These are phyloP conservation scores for Hyles vespertilio DNA, from an alignment of 1,140 invertebrate genomes.

Conservation along the genomic window DNA sequence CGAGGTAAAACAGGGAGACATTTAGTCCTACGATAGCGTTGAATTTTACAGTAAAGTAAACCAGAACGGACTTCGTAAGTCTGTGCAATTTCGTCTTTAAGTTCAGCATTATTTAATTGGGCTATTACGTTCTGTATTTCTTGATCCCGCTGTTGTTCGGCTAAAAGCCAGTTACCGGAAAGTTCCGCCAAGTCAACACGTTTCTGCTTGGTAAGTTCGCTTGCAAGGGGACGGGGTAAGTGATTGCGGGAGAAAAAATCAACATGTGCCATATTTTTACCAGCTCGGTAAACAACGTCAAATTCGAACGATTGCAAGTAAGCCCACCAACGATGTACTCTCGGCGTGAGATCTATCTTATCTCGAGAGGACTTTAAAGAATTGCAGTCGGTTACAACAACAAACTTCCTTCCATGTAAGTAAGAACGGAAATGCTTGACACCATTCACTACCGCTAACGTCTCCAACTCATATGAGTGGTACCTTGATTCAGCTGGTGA, in stretches of 20 bases:
- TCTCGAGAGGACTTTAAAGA: conserved; percentile 20
- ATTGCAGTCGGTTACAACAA: conserved; percentile 37
- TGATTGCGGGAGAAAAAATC: conserved; percentile 27
- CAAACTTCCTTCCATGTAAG: conserved; percentile 37
- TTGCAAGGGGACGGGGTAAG: conserved; percentile 6
- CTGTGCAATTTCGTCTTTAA: conserved; percentile 13
- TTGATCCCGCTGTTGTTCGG: conserved; percentile 21
- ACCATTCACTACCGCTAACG: conserved; percentile 38
- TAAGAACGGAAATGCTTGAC: conserved; percentile 50
- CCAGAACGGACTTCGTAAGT: conserved; percentile 27
- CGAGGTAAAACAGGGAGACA: conserved; percentile 42
- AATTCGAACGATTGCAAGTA: conserved; percentile 25
- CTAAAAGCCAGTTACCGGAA: conserved; percentile 19
- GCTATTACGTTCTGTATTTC: conserved; percentile 20
- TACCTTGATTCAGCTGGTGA: conserved; percentile 33
- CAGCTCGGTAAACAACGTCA: conserved; percentile 19
- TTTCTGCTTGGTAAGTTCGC: conserved; percentile 13
- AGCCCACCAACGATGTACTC: conserved; percentile 44
- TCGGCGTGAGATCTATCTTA: conserved; percentile 34
- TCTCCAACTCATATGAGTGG: conserved; percentile 47
- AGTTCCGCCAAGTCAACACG: conserved; percentile 22
- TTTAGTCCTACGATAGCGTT: conserved; percentile 13
- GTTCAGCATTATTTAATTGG: conserved; percentile 11
- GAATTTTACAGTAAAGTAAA: conserved; percentile 23
- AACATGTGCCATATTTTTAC: conserved; percentile 32